Evolutionary conservation across 30 jellyfish, hydroid and myxozoan species (phyloP), one percentile per base, ranked within the genome.

Genomic region (Phacellophora camtschatica): DNA sequence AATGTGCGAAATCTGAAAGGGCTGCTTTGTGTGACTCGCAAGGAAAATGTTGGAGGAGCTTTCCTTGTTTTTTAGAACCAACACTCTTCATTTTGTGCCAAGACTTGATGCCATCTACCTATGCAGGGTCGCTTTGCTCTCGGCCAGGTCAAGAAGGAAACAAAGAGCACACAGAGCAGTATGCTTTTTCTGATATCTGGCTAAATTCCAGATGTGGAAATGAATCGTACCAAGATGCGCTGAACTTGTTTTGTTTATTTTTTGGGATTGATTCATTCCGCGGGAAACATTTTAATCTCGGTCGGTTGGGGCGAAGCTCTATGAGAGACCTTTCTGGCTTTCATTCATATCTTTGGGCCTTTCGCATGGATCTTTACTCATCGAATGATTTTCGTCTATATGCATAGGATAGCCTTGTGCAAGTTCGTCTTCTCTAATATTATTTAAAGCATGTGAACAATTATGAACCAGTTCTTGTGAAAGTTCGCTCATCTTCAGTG

Each of bases 111-210:
- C 88, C 70, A 62, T 76, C 88, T 57, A 76, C 58, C 69, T 69
- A 76, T 35, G 81, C 81, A 54, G 54, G 19, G 68, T 57, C 67
- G 11, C 77, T 57, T 36, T 58, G 57, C 81, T 76, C 88, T 5
- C 88, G 88, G 15, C 81, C 88, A 12, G 81, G 85, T 41, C 85
- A 67, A 62, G 74, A 29, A 19, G 81, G 88, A 48, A 57, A 76
- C 56, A 76, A 15, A 25, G 59, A 55, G 88, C 80, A 76, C 31
- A 51, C 53, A 18, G 25, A 61, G 75, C 55, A 28, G 25, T 18
- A 61, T 61, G 75, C 55, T 25, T 5, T 18, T 28, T 61, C 58
- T 6, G 23, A 51, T 11, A 5, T 18, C 7, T 25, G 48, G 56
- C 56, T 61, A 22, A 25, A 61, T 12, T 61, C 56, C 55, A 18